A percentile compares a stretch with the other conserved stretches of the same genome.
Conservation (phyloP, 2,113 vertebrate genomes). For the Taurulus bubalis region DNA sequence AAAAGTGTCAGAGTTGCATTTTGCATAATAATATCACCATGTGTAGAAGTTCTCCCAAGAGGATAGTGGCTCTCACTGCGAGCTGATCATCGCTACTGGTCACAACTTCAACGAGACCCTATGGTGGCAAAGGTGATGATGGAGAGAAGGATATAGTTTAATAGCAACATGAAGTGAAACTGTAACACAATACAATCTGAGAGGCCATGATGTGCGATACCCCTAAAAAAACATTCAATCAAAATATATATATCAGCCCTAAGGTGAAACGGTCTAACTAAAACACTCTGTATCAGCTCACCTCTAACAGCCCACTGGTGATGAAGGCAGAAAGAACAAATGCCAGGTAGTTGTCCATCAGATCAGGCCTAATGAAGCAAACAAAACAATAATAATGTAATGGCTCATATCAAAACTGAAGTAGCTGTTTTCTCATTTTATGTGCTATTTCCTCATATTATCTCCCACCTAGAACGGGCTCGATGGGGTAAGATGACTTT, state of each 20-base stretch:
- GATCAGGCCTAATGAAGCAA: conserved; percentile 88
- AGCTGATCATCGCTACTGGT: conserved; percentile 95
- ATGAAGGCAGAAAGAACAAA: conserved; percentile 97
- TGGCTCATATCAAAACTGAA: not conserved
- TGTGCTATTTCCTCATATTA: not conserved
- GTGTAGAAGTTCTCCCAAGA: conserved; percentile 96
- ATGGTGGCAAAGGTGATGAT: not conserved
- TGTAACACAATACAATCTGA: not conserved
- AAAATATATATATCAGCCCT: not conserved
- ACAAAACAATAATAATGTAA: not conserved
- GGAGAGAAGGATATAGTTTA: not conserved
- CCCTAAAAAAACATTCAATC: not conserved
- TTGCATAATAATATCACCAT: conserved; percentile 87
- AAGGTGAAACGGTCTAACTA: not conserved
- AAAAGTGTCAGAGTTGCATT: not conserved
- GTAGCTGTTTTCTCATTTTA: not conserved
- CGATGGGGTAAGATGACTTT: conserved; percentile 96
- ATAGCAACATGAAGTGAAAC: not conserved
- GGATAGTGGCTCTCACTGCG: conserved; percentile 94
- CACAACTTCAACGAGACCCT: conserved; percentile 98
- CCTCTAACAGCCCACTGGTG: conserved; percentile 94
- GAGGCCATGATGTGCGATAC: not conserved
- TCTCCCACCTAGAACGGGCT: conserved; percentile 91
- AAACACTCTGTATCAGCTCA: conserved; percentile 60
- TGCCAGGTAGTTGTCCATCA: conserved; percentile 99